Conservation (phyloP, 2,797 vertebrate species). For the Dipus sagitta region DNA sequence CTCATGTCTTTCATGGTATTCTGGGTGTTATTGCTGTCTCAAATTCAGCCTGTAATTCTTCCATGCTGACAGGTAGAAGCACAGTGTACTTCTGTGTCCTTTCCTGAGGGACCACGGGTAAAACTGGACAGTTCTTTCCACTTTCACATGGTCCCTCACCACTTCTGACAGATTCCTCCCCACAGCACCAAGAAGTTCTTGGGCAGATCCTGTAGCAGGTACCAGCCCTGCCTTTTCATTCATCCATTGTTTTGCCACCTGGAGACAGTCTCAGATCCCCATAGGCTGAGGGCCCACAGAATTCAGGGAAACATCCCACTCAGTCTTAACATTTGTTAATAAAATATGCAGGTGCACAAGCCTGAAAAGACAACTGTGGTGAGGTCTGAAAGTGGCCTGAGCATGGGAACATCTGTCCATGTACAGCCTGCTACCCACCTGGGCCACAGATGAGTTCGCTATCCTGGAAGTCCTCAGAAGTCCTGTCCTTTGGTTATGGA, state of each 20-base stretch:
- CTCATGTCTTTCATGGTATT: neutral
- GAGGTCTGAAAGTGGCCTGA: neutral
- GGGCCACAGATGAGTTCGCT: neutral
- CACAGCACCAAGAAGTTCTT: neutral
- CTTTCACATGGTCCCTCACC: neutral
- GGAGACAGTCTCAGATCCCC: neutral
- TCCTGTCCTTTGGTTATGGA: neutral
- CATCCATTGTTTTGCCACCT: neutral
- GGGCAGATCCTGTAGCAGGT: neutral
- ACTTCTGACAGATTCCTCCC: neutral
- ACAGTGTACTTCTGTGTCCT: neutral
- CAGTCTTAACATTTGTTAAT: no score
- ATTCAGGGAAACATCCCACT: neutral
- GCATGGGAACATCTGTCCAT: neutral
- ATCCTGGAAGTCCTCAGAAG: neutral
- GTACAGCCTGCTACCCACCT: neutral
- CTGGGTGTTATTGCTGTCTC: neutral
- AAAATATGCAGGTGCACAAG: neutral
- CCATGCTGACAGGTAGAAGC: neutral
- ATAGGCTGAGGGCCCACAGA: neutral
- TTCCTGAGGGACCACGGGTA: neutral
- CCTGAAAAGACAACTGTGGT: neutral
- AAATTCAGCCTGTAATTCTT: neutral
- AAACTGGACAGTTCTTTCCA: neutral
- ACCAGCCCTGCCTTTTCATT: neutral